Evolutionary conservation across 64 coral and sea anemone species (phyloP), one percentile per base, ranked within the genome.

Genomic region (Montipora cactus): DNA sequence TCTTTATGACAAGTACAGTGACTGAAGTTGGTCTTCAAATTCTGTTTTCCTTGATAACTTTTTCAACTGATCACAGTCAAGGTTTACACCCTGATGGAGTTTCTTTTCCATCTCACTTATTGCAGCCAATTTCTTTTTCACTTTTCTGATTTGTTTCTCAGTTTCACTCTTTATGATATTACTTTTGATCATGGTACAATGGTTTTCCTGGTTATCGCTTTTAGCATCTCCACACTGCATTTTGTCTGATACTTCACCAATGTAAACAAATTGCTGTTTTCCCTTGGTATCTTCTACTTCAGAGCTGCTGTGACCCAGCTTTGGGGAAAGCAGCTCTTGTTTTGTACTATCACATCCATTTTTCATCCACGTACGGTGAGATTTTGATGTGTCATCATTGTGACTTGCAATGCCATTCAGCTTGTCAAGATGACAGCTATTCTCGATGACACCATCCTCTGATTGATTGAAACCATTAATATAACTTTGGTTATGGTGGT

Each of bases 11-110:
- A 72, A 86, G 49, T 21, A 71, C 49, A 86, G 82, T 49, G 64
- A 71, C 47, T 72, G 44, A 47, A 98, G 90, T 69, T 98, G 93
- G 23, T 95, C 90, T 78, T 98, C 96, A 9, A 95, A 81, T 28
- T 98, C 96, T 57, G 74, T 62, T 80, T 93, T 98, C 16, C 96
- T 84, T 25, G 94, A 90, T 50, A 98, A 88, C 88, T 98, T 98
- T 87, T 98, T 98, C 49, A 98, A 74, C 78, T 98, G 96, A 83
- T 98, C 96, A 59, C 96, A 98, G 79, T 98, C 96, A 16, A 98
- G 52, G 37, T 95, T 93, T 16, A 61, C 94, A 62, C 96, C 96
- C 46, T 79, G 58, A 5, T 59, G 53, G 55, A 81, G 86, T 55
- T 95, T 98, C 46, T 83, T 77, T 87, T 98, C 96, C 57, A 98